phyloP scores from a whole-genome alignment of 2,888 invertebrate genomes.

The Erebia aethiops region DNA sequence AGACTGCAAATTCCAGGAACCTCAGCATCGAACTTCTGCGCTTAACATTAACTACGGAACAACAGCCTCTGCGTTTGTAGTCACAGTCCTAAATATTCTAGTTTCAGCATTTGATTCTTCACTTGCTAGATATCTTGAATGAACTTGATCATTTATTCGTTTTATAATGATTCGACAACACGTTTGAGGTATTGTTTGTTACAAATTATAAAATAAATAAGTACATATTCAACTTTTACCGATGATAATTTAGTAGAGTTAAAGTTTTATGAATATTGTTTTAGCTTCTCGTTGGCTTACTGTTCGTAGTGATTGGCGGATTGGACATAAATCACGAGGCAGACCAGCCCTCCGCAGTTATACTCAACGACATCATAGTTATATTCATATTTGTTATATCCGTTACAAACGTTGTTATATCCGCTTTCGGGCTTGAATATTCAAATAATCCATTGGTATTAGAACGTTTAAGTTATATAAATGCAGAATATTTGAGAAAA shows the following conservation, averaged over 20 bases:
- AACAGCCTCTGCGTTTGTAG: slow-evolving; percentile 87
- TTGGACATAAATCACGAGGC: slow-evolving; percentile 90
- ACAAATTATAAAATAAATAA: too few species aligned
- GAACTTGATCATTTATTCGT: slow-evolving; percentile 43
- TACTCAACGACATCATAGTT: slow-evolving; percentile 91
- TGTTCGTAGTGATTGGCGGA: slow-evolving; percentile 92
- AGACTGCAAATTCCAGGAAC: slow-evolving; percentile 89
- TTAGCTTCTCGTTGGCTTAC: slow-evolving; percentile 91
- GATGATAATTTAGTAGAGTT: background rate
- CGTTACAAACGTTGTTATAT: slow-evolving; percentile 90
- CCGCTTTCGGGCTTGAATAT: slow-evolving; percentile 92
- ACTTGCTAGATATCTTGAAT: slow-evolving; percentile 76
- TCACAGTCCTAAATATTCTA: slow-evolving; percentile 89
- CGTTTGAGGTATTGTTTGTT: background rate
- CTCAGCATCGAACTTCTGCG: slow-evolving; percentile 87
- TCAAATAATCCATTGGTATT: slow-evolving; percentile 85
- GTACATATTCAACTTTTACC: too few species aligned
- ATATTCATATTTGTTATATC: slow-evolving; percentile 92
- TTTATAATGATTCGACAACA: background rate
- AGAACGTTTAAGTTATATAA: slow-evolving; percentile 68
- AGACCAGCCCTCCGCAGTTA: slow-evolving; percentile 89
- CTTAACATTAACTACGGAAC: slow-evolving; percentile 87
- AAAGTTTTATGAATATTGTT: slow-evolving; percentile 59
- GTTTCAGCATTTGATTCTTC: slow-evolving; percentile 92
- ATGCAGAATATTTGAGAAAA: slow-evolving; percentile 66